A percentile compares a stretch with the other conserved stretches of the same genome.
These are phyloP conservation scores for Pelecanoides urinatrix DNA, from an alignment of 2,113 vertebrate species.

Conservation along the genomic window DNA sequence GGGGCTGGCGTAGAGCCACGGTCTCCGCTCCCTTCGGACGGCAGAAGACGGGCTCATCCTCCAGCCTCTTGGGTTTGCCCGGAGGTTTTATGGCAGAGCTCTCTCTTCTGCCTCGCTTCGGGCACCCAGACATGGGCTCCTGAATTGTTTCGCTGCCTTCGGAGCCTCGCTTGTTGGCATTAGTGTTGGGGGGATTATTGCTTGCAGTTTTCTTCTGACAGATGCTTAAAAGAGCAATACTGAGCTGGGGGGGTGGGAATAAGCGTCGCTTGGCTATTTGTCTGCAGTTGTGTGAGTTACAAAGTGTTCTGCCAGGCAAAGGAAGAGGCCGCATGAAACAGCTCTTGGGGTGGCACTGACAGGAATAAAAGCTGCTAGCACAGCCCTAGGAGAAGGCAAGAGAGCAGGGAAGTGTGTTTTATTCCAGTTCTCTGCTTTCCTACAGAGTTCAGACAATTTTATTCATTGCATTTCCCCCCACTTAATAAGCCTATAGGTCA, in stretches of 20 bases:
- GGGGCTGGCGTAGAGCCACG: not conserved
- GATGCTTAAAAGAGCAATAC: not conserved
- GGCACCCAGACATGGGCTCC: not conserved
- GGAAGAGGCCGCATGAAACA: not conserved
- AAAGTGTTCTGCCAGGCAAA: not conserved
- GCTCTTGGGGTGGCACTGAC: not conserved
- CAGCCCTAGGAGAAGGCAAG: not conserved
- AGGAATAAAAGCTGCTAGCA: not conserved
- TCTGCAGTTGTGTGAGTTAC: not conserved
- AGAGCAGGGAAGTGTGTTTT: not conserved
- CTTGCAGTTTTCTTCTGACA: not conserved
- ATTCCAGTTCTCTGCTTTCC: not conserved
- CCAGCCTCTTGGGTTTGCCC: not conserved
- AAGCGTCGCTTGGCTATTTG: not conserved
- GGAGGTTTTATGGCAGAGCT: not conserved
- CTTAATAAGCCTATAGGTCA: not conserved
- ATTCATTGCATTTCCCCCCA: not conserved
- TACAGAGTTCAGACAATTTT: not conserved
- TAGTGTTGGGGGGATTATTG: not conserved
- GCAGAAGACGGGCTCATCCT: not conserved
- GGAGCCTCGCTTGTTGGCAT: not conserved
- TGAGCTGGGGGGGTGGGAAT: not conserved
- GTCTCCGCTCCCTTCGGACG: not conserved
- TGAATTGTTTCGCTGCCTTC: not conserved
- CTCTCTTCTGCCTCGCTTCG: not conserved